phyloP scores from a whole-genome alignment of 2,888 invertebrate species.

The Allophyes oxyacanthae region DNA sequence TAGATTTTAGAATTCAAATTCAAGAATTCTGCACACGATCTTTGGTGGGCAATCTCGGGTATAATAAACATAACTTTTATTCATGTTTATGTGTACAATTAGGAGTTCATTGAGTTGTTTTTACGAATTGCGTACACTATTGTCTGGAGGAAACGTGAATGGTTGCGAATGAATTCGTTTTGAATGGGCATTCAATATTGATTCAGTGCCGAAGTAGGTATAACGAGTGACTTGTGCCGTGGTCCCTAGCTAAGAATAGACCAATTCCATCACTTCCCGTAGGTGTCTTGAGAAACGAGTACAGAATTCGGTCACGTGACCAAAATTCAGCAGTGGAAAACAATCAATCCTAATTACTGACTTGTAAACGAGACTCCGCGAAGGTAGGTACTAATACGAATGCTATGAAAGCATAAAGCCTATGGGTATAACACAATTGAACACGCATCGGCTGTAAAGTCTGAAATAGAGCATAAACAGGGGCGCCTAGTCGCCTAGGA shows the following conservation, averaged over 20 bases:
- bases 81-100: conserved; percentile 52
- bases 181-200: conserved; percentile 22
- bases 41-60: conserved; percentile 16
- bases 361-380: conserved; percentile 6
- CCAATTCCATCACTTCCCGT: conserved; percentile 23
- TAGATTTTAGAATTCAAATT: conserved; percentile 35
- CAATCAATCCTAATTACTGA: conserved; percentile 4
- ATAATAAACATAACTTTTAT: conserved; percentile 52
- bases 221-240: conserved; percentile 11
- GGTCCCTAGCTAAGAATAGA: conserved; percentile 25
- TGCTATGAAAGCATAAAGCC: conserved; percentile 20
- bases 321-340: neutral
- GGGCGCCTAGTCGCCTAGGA: conserved; percentile 27
- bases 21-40: neutral
- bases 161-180: conserved; percentile 20
- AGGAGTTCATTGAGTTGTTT: conserved; percentile 55
- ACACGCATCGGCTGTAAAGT: conserved; percentile 41
- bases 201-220: conserved; percentile 25
- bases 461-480: conserved; percentile 44
- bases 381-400: conserved; percentile 13
- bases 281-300: no score
- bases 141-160: conserved; percentile 40
- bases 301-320: no score
- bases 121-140: conserved; percentile 40
- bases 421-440: conserved; percentile 36